phyloP scores from a whole-genome alignment of 2,797 vertebrate species.

The Fundulus diaphanus region DNA sequence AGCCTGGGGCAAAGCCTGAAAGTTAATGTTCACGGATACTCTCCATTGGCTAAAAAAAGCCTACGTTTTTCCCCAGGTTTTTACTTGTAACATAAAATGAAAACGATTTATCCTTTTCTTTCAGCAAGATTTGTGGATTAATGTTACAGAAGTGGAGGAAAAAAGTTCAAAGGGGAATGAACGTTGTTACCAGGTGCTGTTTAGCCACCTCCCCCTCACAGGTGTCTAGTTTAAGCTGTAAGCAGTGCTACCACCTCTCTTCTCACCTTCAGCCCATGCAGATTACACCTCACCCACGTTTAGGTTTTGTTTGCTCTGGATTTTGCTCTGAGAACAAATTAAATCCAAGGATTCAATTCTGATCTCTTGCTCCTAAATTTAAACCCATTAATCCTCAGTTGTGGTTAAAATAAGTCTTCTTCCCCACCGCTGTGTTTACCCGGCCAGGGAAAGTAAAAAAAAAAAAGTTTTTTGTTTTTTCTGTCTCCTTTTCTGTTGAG shows the following conservation, averaged over 20 bases:
- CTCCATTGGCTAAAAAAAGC: neutral
- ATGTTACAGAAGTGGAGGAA: neutral
- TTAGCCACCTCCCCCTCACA: neutral
- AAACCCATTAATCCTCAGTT: slow-evolving; percentile 42
- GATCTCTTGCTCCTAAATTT: slow-evolving; percentile 24
- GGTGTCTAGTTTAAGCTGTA: slow-evolving; percentile 21
- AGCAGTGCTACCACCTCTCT: slow-evolving; percentile 30
- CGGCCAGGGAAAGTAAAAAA: slow-evolving; percentile 15
- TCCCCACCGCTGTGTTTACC: slow-evolving; percentile 1
- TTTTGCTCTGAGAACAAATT: slow-evolving; percentile 20
- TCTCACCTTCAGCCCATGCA: slow-evolving; percentile 35
- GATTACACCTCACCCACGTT: slow-evolving; percentile 9
- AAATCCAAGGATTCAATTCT: slow-evolving; percentile 25
- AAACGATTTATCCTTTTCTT: neutral
- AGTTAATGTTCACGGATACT: neutral
- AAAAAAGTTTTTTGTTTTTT: slow-evolving; percentile 21
- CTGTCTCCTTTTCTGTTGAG: slow-evolving; percentile 21
- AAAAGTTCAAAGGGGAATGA: neutral
- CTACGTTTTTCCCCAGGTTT: neutral
- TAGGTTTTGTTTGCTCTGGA: slow-evolving; percentile 22
- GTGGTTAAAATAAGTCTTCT: neutral
- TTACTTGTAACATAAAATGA: neutral
- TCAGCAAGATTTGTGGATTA: neutral
- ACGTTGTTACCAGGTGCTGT: neutral
- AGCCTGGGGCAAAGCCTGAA: neutral